Percentiles rank a stretch among this genome's conserved stretches.
Conservation (phyloP, 2,888 invertebrate genomes). For the Leistus spinibarbis region DNA sequence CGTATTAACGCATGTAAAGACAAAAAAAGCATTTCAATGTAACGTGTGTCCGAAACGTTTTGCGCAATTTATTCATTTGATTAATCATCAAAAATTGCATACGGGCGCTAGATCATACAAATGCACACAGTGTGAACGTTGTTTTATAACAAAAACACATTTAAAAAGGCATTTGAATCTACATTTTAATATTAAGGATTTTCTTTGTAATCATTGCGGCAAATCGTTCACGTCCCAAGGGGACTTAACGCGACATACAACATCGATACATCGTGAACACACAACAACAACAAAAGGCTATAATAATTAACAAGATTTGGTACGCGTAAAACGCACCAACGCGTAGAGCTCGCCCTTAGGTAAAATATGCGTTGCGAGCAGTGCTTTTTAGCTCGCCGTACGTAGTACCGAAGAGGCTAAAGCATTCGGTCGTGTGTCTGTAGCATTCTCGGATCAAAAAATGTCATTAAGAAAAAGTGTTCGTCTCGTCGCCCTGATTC, state of each 20-base stretch:
- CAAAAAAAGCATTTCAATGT: constrained; percentile 1
- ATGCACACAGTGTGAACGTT: not conserved
- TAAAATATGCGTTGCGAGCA: too few species aligned
- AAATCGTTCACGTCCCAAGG: constrained; percentile 64
- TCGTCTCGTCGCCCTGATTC: too few species aligned
- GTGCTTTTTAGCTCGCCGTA: too few species aligned
- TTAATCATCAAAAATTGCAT: constrained; percentile 23
- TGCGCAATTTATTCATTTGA: constrained; percentile 18
- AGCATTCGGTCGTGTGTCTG: too few species aligned
- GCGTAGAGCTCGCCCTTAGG: too few species aligned
- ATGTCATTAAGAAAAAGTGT: too few species aligned
- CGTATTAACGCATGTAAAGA: constrained; percentile 9
- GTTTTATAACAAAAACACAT: constrained; percentile 21
- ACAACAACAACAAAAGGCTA: too few species aligned
- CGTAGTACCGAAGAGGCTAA: too few species aligned
- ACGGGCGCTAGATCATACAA: constrained; percentile 6
- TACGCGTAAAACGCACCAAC: too few species aligned
- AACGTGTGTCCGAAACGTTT: constrained; percentile 15
- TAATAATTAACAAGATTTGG: too few species aligned
- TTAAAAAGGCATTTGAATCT: constrained; percentile 14
- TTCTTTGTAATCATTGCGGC: constrained; percentile 62
- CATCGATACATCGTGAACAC: constrained; percentile 61
- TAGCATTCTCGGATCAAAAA: too few species aligned
- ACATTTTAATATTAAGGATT: constrained; percentile 14
- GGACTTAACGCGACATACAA: constrained; percentile 64